A percentile compares a stretch with the other conserved stretches of the same genome.
Evolutionary conservation across 2,113 vertebrate genomes (phyloP).

Genomic region (Chloropsis cyanopogon): DNA sequence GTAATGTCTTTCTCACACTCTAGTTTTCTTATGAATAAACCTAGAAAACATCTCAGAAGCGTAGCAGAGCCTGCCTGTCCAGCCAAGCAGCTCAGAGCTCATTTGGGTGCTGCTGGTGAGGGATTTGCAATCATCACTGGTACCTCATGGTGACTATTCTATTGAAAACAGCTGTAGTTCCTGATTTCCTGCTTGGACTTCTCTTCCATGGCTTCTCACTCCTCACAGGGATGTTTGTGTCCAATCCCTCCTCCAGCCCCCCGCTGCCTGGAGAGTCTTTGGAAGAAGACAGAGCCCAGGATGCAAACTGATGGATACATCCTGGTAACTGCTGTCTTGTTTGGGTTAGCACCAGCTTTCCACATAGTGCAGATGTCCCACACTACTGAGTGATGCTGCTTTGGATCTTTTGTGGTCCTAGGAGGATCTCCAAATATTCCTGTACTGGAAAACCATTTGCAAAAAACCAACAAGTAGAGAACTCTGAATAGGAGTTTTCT

Average conservation of each 20-base stretch:
- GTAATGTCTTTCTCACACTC: background rate
- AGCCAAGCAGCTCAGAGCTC: background rate
- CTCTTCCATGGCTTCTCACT: background rate
- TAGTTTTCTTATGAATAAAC: background rate
- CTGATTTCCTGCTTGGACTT: background rate
- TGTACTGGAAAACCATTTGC: background rate
- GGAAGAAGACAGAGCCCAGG: background rate
- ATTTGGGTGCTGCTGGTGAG: background rate
- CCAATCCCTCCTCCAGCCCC: background rate
- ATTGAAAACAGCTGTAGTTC: background rate
- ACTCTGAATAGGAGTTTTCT: background rate
- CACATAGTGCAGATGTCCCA: background rate
- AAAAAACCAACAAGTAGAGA: background rate
- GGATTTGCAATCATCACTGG: background rate
- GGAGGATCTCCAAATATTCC: background rate
- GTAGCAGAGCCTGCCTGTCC: background rate
- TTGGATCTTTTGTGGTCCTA: background rate
- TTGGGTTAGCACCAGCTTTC: background rate
- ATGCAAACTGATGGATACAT: background rate
- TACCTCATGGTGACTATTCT: background rate
- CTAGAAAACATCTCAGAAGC: background rate
- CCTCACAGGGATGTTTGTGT: background rate
- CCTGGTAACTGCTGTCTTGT: rapidly evolving
- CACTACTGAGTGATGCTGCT: background rate
- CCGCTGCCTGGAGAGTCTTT: background rate